Conservation (phyloP, 2,113 vertebrate species). For the Hiodon alosoides region DNA sequence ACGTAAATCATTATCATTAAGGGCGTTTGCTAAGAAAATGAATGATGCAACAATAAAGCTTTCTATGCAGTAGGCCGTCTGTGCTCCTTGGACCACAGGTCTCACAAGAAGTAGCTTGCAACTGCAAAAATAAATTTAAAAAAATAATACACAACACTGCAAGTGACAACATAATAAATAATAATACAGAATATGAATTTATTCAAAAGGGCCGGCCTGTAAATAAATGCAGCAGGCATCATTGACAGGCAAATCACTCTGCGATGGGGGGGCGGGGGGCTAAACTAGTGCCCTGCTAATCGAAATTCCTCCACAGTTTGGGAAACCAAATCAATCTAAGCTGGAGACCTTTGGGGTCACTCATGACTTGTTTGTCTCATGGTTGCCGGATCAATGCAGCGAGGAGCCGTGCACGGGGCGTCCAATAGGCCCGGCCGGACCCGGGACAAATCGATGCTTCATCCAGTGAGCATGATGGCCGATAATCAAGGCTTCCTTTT, state of each 20-base stretch:
- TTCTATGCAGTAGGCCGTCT: too few species aligned
- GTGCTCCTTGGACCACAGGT: too few species aligned
- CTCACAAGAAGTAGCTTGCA: too few species aligned
- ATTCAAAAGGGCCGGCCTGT: neutral
- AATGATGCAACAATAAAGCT: too few species aligned
- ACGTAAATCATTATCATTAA: too few species aligned
- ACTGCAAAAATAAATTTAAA: too few species aligned
- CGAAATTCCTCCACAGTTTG: neutral
- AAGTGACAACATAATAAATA: too few species aligned
- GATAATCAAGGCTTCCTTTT: constrained; percentile 26
- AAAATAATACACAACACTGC: neutral
- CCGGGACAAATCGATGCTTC: constrained; percentile 13
- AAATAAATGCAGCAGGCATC: too few species aligned
- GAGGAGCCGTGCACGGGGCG: neutral
- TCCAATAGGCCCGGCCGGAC: neutral
- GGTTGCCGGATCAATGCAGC: constrained; percentile 7
- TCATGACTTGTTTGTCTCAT: constrained; percentile 13
- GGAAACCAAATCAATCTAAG: constrained; percentile 19
- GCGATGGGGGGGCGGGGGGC: neutral
- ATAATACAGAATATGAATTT: neutral
- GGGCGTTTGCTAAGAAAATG: too few species aligned
- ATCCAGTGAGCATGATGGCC: neutral
- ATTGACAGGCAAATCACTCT: neutral
- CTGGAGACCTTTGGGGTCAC: constrained; percentile 17
- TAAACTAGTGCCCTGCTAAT: neutral